A percentile compares a stretch with the other conserved stretches of the same genome.
Conservation (phyloP, 2,797 vertebrate species). For the Harpagifer antarcticus region DNA sequence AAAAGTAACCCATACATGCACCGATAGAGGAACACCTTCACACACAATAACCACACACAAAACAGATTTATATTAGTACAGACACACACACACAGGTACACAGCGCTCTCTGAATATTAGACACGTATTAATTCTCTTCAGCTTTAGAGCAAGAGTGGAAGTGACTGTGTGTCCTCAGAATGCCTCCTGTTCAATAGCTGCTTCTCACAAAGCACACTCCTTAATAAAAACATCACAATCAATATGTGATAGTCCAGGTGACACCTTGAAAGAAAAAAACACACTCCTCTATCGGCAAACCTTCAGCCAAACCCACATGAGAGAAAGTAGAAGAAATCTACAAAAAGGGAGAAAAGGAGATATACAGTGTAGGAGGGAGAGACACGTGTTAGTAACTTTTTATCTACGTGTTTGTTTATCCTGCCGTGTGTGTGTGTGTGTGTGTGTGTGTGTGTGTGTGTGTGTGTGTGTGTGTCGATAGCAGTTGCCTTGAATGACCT, state of each 20-base stretch:
- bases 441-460: slow-evolving; percentile 28
- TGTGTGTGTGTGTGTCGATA: slow-evolving; percentile 27
- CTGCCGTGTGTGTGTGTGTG: slow-evolving; percentile 1
- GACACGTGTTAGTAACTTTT: slow-evolving; percentile 38
- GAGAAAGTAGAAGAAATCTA: slow-evolving; percentile 18
- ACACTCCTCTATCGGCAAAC: slow-evolving; percentile 38
- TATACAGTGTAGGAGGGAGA: slow-evolving; percentile 1
- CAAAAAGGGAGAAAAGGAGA: slow-evolving; percentile 7
- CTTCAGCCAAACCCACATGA: slow-evolving; percentile 16
- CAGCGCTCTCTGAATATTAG: slow-evolving; percentile 55
- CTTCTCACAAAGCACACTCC: slow-evolving; percentile 48
- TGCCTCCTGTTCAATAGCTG: slow-evolving; percentile 54
- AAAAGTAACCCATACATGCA: slow-evolving; percentile 61
- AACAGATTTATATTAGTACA: background rate
- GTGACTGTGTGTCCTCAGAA: slow-evolving; percentile 59
- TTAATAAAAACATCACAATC: slow-evolving; percentile 80
- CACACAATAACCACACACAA: slow-evolving; percentile 14
- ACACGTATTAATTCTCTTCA: slow-evolving; percentile 80
- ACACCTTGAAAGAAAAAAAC: slow-evolving; percentile 64
- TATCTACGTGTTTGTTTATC: slow-evolving; percentile 43
- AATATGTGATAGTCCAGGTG: slow-evolving; percentile 69
- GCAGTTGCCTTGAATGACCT: slow-evolving; percentile 79
- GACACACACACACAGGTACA: background rate
- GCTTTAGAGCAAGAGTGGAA: slow-evolving; percentile 53
- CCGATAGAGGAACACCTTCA: slow-evolving; percentile 6